phyloP scores from a whole-genome alignment of 2,797 vertebrate genomes.

The Vireo griseus region DNA sequence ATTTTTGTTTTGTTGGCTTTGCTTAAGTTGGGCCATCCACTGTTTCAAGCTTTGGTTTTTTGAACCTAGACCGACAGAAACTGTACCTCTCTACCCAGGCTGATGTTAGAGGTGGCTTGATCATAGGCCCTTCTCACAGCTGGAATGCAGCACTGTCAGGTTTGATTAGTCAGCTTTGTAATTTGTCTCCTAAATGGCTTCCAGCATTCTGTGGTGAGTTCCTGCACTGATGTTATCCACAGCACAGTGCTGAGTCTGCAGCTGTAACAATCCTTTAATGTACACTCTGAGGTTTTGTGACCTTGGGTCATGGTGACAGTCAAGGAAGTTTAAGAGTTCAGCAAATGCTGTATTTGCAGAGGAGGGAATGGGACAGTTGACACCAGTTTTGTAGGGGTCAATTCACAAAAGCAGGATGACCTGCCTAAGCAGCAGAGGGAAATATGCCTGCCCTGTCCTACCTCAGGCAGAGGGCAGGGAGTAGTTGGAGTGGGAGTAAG shows the following conservation, averaged over 20 bases:
- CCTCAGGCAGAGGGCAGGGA: neutral
- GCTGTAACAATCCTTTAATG: neutral
- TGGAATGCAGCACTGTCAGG: slow-evolving; percentile 6
- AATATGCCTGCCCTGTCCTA: neutral
- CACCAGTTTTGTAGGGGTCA: neutral
- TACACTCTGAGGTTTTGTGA: neutral
- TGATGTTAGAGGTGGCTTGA: neutral
- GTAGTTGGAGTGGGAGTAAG: neutral
- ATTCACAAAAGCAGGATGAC: neutral
- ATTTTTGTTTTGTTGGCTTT: neutral
- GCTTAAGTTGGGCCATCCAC: neutral
- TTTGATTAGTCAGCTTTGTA: slow-evolving; percentile 28
- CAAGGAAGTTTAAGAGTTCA: slow-evolving; percentile 8
- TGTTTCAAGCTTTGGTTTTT: neutral
- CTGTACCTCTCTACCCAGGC: neutral
- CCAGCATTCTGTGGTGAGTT: slow-evolving; percentile 20
- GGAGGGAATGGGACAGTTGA: neutral
- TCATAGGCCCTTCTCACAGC: neutral
- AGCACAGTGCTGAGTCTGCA: slow-evolving; percentile 43
- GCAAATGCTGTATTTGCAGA: neutral
- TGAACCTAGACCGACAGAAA: neutral
- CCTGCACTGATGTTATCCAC: slow-evolving; percentile 17
- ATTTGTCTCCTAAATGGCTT: neutral
- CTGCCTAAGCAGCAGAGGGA: neutral
- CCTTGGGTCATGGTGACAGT: neutral